phyloP scores from a whole-genome alignment of 1,140 invertebrate genomes.

The Drosophila grimshawi region DNA sequence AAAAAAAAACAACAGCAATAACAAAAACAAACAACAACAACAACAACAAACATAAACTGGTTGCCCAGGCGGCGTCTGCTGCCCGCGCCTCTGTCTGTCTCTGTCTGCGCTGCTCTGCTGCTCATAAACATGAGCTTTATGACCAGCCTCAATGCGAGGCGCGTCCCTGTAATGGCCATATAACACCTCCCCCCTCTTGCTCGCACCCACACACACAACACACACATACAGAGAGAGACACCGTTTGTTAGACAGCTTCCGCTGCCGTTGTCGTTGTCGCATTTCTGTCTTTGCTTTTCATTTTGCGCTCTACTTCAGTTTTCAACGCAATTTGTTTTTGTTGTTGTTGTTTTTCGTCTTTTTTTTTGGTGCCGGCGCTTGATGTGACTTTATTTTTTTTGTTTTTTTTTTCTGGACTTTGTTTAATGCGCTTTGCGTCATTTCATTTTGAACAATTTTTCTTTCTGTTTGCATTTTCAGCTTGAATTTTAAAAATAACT shows the following conservation, averaged over 20 bases:
- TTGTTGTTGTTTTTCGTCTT: slow-evolving; percentile 19
- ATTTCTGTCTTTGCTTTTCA: slow-evolving; percentile 54
- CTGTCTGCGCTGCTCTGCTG: slow-evolving; percentile 44
- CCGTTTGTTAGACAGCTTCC: slow-evolving; percentile 75
- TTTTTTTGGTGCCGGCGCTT: slow-evolving; percentile 36
- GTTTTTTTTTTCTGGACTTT: slow-evolving; percentile 46
- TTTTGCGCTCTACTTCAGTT: slow-evolving; percentile 64
- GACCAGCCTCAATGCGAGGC: slow-evolving; percentile 70
- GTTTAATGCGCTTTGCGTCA: slow-evolving; percentile 78
- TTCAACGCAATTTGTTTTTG: slow-evolving; percentile 45
- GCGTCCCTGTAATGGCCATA: slow-evolving; percentile 39
- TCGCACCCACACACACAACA: slow-evolving; percentile 35
- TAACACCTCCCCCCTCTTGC: slow-evolving; percentile 14
- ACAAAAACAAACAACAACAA: slow-evolving; percentile 16
- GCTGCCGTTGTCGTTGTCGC: slow-evolving; percentile 38
- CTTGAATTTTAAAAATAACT: slow-evolving; percentile 72
- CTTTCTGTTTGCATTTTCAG: slow-evolving; percentile 56
- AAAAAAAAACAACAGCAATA: slow-evolving; percentile 11
- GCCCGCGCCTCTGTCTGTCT: background rate
- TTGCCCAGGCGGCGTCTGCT: slow-evolving; percentile 45
- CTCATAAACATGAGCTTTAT: slow-evolving; percentile 67
- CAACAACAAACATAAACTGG: slow-evolving; percentile 56
- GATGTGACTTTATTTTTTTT: slow-evolving; percentile 46
- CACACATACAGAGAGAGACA: slow-evolving; percentile 15
- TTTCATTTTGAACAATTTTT: slow-evolving; percentile 63